Evolutionary conservation across 2,797 vertebrate species (phyloP), one percentile per base, ranked within the genome.

Genomic region (Enteromius mattozi): DNA sequence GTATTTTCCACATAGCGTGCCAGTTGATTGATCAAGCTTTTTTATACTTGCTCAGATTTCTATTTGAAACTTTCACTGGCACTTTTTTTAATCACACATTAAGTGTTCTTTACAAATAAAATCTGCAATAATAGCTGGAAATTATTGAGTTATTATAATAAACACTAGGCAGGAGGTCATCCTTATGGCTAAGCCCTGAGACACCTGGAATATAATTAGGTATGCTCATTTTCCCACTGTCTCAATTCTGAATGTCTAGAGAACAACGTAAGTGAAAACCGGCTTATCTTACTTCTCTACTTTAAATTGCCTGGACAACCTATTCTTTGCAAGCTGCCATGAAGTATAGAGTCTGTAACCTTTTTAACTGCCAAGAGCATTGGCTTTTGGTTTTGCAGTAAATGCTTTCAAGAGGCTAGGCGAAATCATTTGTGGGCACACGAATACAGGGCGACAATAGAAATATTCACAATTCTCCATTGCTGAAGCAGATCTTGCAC

Each of bases 31-130:
- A 40, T 80, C 12, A 14, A 63, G 5, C 27, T 30, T 65, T 59
- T 33, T 65, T 65, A 30, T 65, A 1, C 61, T 33, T 65, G 27
- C 14, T 16, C 61, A 5, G 5, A 13, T 3, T n/a, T 24, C 9
- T 59, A 21, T 21, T n/a, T 56, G 10, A 24, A 1, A 56, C n/a
- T 59, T 59, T 59, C 54, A 59, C 21, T 24, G 49, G 49, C 6
- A 7, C 49, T 42, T 30, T 42, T 42, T 40, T 42, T 3, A 42
- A 24, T 14, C 72, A 56, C 30, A 75, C 33, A 75, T 56, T n/a
- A 54, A 65, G 49, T 75, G 30, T 54, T 37, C 30, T 76, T 56
- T n/a, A 54, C 49, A 37, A 76, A 76, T 16, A 56, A 76, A 75
- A 54, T 54, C 49, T 54, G 13, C 72, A n/a, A 35, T 37, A 24